Conservation (phyloP, 2,888 invertebrate species). For the Spialia ferax region DNA sequence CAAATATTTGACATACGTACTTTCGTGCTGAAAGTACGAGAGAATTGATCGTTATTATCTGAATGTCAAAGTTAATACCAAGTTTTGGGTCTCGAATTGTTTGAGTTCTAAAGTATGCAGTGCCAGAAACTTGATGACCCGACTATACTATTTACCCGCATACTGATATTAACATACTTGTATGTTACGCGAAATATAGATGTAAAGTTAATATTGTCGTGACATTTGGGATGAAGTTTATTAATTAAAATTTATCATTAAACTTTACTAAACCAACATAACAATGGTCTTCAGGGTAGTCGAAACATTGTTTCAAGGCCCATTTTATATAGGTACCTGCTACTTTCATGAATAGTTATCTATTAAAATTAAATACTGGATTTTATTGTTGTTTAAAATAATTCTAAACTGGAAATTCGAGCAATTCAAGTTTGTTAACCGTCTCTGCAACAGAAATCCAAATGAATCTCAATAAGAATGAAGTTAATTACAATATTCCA, state of each 20-base stretch:
- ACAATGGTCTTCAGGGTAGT: too few species aligned
- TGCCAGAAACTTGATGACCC: slow-evolving; percentile 40
- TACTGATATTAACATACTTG: slow-evolving; percentile 18
- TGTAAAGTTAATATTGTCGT: not conserved
- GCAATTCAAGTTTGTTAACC: not conserved
- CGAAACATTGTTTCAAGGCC: too few species aligned
- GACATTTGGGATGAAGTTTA: not conserved
- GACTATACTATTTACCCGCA: slow-evolving; percentile 11
- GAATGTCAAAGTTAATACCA: slow-evolving; percentile 54
- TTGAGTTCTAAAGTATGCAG: slow-evolving; percentile 54
- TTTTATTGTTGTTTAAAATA: too few species aligned
- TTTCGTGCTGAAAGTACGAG: slow-evolving; percentile 1
- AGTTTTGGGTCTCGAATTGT: slow-evolving; percentile 55
- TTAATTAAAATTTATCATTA: too few species aligned
- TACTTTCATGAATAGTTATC: too few species aligned
- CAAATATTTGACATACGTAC: not conserved
- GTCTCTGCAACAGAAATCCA: not conserved
- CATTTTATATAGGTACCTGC: too few species aligned
- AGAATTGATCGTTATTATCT: slow-evolving; percentile 46
- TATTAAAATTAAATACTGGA: too few species aligned
- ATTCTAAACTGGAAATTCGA: too few species aligned
- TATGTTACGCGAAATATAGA: not conserved
- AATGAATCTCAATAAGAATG: not conserved
- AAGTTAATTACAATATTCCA: not conserved
- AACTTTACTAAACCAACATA: too few species aligned